Conservation (phyloP, 2,888 invertebrate species). For the Colostygia pectinataria region DNA sequence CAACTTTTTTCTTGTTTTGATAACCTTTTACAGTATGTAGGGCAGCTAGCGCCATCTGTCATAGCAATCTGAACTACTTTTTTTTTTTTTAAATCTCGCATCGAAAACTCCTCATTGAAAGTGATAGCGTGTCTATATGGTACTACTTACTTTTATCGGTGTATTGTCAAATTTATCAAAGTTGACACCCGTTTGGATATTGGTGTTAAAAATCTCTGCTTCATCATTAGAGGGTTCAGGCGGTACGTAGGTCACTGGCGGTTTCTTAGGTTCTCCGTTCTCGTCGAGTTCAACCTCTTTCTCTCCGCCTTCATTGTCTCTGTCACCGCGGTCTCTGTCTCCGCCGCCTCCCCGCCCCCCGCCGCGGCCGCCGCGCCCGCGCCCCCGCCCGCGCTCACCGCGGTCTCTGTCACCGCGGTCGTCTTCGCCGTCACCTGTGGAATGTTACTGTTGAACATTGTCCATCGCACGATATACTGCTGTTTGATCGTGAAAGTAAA, state of each 20-base stretch:
- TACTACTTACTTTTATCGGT: constrained; percentile 88
- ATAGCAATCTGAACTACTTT: too few relatives aligned
- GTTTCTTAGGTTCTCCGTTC: constrained; percentile 65
- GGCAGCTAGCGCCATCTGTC: too few relatives aligned
- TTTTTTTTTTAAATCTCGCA: too few relatives aligned
- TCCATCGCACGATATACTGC: too few relatives aligned
- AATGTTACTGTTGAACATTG: neutral
- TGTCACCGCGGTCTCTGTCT: constrained; percentile 42
- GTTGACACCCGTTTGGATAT: constrained; percentile 93
- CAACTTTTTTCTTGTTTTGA: too few relatives aligned
- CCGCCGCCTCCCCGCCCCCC: constrained; percentile 47
- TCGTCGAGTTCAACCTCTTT: constrained; percentile 48
- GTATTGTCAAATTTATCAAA: constrained; percentile 95
- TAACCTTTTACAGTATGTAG: too few relatives aligned
- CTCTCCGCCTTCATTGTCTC: constrained; percentile 38
- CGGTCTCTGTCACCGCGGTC: constrained; percentile 49
- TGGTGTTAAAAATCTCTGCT: constrained; percentile 86
- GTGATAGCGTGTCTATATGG: too few relatives aligned
- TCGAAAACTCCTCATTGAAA: too few relatives aligned
- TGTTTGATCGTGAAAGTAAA: too few relatives aligned
- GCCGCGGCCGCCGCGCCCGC: constrained; percentile 48
- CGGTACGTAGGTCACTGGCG: constrained; percentile 85
- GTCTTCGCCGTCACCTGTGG: constrained; percentile 36
- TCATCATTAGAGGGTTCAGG: constrained; percentile 89
- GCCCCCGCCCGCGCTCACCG: constrained; percentile 49